Percentiles rank a stretch among this genome's conserved stretches.
Evolutionary conservation across 2,113 vertebrate species (phyloP).

Genomic region (Argyrosomus japonicus): DNA sequence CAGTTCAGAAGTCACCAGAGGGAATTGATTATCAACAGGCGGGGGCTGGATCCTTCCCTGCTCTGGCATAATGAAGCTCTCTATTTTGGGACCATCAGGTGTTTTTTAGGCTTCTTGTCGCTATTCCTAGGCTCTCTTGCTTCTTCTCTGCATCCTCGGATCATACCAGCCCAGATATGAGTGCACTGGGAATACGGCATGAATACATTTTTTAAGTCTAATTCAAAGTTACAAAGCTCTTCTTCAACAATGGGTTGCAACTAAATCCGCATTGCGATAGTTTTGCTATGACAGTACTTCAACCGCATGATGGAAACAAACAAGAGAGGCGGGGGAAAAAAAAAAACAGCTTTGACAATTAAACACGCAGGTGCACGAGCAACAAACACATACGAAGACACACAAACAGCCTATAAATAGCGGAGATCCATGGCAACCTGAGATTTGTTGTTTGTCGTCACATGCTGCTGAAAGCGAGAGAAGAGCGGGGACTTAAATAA

Average conservation of each 20-base stretch:
- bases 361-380: constrained; percentile 33
- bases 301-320: constrained; percentile 54
- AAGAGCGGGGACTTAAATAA: constrained; percentile 80
- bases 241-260: constrained; percentile 46
- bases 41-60: constrained; percentile 52
- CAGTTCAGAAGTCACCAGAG: constrained; percentile 70
- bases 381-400: constrained; percentile 39
- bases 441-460: constrained; percentile 80
- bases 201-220: constrained; percentile 72
- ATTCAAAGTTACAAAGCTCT: constrained; percentile 73
- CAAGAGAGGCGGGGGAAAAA: not conserved
- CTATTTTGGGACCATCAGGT: constrained; percentile 81
- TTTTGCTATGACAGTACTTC: constrained; percentile 58
- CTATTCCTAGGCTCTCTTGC: constrained; percentile 66
- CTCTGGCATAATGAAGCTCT: constrained; percentile 78
- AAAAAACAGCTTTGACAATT: constrained; percentile 32
- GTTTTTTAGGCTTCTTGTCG: constrained; percentile 58
- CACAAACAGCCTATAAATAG: constrained; percentile 79
- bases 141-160: constrained; percentile 55
- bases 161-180: constrained; percentile 74
- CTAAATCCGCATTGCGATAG: constrained; percentile 55
- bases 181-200: constrained; percentile 75
- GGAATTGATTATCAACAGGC: constrained; percentile 80
- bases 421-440: constrained; percentile 77
- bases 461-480: constrained; percentile 75